phyloP scores from a whole-genome alignment of 2,113 vertebrate species.

The Alectura lathami region DNA sequence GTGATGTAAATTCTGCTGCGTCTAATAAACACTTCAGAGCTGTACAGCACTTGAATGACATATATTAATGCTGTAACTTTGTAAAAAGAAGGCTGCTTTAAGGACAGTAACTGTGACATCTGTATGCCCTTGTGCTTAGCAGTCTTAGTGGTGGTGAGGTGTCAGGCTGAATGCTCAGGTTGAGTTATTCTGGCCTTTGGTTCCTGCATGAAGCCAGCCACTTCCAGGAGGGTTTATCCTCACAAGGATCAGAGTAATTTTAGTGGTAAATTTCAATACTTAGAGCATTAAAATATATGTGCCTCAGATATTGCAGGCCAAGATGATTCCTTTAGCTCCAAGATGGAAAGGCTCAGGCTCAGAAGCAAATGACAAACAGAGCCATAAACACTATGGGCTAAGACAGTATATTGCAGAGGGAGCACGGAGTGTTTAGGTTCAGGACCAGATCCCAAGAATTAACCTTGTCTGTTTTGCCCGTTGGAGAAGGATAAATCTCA shows the following conservation, averaged over 20 bases:
- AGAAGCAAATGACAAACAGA: background rate
- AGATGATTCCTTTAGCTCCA: background rate
- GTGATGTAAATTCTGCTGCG: background rate
- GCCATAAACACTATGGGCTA: background rate
- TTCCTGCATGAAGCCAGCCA: background rate
- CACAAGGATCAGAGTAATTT: background rate
- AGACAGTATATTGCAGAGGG: background rate
- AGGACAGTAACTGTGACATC: background rate
- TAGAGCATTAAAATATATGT: background rate
- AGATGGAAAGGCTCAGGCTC: background rate
- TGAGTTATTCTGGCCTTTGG: background rate
- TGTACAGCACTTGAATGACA: background rate
- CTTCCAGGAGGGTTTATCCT: background rate
- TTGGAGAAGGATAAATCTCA: background rate
- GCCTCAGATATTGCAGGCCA: background rate
- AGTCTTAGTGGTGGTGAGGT: background rate
- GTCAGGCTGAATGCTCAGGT: background rate
- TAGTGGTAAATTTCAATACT: background rate
- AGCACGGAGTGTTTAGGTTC: background rate
- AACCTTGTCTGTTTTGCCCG: conserved; percentile 8
- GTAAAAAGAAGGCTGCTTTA: background rate
- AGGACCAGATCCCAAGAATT: background rate
- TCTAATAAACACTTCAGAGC: background rate
- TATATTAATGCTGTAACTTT: background rate
- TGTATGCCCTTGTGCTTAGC: background rate